Evolutionary conservation across 1,140 invertebrate species (phyloP).

Genomic region (Pseudomyrmex concolor): DNA sequence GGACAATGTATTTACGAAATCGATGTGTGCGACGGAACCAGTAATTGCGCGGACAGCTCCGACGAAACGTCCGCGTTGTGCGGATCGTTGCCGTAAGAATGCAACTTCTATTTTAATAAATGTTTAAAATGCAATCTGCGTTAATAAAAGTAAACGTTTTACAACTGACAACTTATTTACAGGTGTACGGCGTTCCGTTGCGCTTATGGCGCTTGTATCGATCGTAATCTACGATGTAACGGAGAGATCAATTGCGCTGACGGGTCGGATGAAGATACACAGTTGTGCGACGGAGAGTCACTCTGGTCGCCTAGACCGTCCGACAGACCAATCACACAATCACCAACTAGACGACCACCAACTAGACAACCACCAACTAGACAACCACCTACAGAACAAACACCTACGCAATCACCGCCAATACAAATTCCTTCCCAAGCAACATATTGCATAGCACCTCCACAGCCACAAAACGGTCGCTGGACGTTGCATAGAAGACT

Average conservation of each 20-base stretch:
- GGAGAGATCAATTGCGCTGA: slow-evolving; percentile 87
- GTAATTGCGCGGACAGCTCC: slow-evolving; percentile 85
- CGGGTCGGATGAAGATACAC: slow-evolving; percentile 88
- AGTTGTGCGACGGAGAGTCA: slow-evolving; percentile 61
- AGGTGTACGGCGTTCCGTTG: slow-evolving; percentile 86
- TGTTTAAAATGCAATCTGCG: not conserved
- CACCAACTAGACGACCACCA: not conserved
- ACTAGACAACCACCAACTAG: not conserved
- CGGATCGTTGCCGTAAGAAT: slow-evolving; percentile 75
- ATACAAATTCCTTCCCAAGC: not conserved
- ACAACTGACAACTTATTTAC: slow-evolving; percentile 22
- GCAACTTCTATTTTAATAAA: not conserved
- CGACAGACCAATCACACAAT: not conserved
- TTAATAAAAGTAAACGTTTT: not conserved
- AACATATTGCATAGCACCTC: slow-evolving; percentile 71
- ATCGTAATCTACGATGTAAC: slow-evolving; percentile 86
- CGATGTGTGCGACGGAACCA: slow-evolving; percentile 84
- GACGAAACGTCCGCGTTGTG: slow-evolving; percentile 87
- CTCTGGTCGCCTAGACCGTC: no score
- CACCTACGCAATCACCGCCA: not conserved
- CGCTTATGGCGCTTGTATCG: slow-evolving; percentile 87
- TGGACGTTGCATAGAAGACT: slow-evolving; percentile 76
- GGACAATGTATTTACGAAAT: slow-evolving; percentile 78
- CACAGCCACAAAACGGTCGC: slow-evolving; percentile 76
- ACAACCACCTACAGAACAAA: not conserved